phyloP scores from a whole-genome alignment of 2,113 vertebrate genomes.

The Taxidea taxus region DNA sequence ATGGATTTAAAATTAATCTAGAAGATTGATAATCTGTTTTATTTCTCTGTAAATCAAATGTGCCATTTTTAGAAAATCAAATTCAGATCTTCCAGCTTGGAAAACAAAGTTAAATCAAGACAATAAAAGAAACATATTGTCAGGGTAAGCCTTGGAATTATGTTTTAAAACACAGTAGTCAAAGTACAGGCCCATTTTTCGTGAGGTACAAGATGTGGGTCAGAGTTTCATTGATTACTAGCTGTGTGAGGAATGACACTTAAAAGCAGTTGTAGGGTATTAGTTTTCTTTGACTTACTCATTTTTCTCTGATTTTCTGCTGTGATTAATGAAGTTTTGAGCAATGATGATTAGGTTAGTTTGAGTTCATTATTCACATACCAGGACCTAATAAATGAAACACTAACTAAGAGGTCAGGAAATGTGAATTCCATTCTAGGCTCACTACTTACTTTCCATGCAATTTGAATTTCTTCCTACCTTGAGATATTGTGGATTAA shows the following conservation, averaged over 20 bases:
- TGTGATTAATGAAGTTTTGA: slow-evolving; percentile 59
- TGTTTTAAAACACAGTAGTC: slow-evolving; percentile 53
- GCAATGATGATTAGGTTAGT: neutral
- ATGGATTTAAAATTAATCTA: neutral
- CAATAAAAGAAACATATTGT: neutral
- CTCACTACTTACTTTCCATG: neutral
- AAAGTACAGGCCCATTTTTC: neutral
- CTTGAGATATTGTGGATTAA: neutral
- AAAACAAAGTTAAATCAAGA: slow-evolving; percentile 13
- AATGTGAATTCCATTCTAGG: neutral
- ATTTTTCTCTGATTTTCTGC: slow-evolving; percentile 53
- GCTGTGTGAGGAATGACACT: slow-evolving; percentile 35
- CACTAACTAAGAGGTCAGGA: neutral
- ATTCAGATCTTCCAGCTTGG: neutral
- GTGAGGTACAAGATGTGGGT: neutral
- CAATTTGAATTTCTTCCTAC: neutral
- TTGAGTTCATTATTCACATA: slow-evolving; percentile 58
- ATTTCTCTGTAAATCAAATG: neutral
- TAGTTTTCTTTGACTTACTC: slow-evolving; percentile 60
- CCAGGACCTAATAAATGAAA: neutral
- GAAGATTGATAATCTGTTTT: neutral
- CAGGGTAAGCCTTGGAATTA: neutral
- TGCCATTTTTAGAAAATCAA: neutral
- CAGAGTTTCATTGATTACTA: slow-evolving; percentile 41
- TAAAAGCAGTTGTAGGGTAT: slow-evolving; percentile 49